Evolutionary conservation across 92 coral and sea anemone genomes (phyloP), one percentile per base, ranked within the genome.

Genomic region (Pocillopora grandis): DNA sequence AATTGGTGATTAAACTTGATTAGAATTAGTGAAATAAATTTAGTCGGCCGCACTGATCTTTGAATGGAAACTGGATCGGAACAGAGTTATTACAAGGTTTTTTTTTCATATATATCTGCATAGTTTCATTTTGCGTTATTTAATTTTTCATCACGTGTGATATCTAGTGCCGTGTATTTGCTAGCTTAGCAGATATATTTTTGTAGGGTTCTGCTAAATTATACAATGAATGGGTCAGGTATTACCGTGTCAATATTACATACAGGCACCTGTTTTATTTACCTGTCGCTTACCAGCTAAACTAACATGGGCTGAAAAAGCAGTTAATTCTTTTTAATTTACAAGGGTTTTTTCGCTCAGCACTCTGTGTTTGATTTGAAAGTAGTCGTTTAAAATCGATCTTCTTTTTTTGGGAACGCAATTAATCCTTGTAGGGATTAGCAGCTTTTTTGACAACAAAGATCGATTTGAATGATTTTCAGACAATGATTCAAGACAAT

Each of bases 1-100:
- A 82, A 48, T 71, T 82, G 72, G 36, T 83, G 86, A 83, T 83
- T 75, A 74, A 62, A 23, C 15, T 12, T 83, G 79, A 74, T 73
- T 83, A 17, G 64, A 75, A 71, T 61, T 72, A 52, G 79, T n/a
- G 12, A 35, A 58, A 80, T 13, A 80, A 31, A 66, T 20, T 21
- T n/a, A 81, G 67, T 60, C 13, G 36, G 55, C 55, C 71, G 35
- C 58, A 19, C 58, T 55, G 31, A 42, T 16, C n/a, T 70, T 64
- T 2, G 21, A 70, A 6, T 5, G 42, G 55, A 42, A n/a, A 33
- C 12, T 2, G 20, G 75, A 55, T n/a, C 20, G 75, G 75, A 20
- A 35, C 52, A 42, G 8, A 42, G 52, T 42, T 42, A 42, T 42
- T 3, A 42, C 52, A 42, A 7, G 4, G 4, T 42, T 42, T 42